Evolutionary conservation across 1,140 invertebrate genomes (phyloP), one percentile per base, ranked within the genome.

Genomic region (Heliconius nattereri): DNA sequence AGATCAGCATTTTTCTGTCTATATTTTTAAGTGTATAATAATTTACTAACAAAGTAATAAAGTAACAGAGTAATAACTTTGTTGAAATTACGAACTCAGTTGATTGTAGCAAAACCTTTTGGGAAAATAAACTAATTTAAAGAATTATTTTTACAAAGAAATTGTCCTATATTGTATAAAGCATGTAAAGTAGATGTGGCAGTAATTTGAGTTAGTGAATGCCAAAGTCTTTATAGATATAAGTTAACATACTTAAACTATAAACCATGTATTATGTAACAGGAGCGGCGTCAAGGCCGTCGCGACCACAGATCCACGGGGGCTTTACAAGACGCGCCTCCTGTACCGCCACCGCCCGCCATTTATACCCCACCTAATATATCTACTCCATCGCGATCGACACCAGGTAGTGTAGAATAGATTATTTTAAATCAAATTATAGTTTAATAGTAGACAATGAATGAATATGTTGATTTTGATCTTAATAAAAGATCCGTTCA

Each of bases 291-390:
- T 6, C 73, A 75, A 57, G 73, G 71, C n/a, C 70, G 70, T 76
- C 74, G 76, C 78, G 83, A 84, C 40, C 91, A 91, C 85, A 92
- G 88, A 85, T 93, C 91, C 3, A 91, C 89, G 20, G 87, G 91
- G 1, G 89, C 90, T 2, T 74, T 91, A 9, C 87, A 88, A 66
- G 88, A 90, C 66, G 84, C 91, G 32, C 91, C 92, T 2, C 91
- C 91, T 1, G 88, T 91, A 16, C 92, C 92, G 0, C 92, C 92
- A 35, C 90, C 90, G 7, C 92, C 92, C 0, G 87, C 83, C 5
- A 75, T 81, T 73, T 92, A 92, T 81, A 82, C 80, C 20, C 90
- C 89, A 16, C 91, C 88, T 2, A 54, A 71, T 3, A 82, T 81
- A 9, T 73, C 82, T 8, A 40, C 70, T 73, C 16, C 79, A 29